A percentile compares a stretch with the other conserved stretches of the same genome.
These are phyloP conservation scores for Anodontia alba DNA, from an alignment of 2,888 invertebrate species.

Conservation along the genomic window DNA sequence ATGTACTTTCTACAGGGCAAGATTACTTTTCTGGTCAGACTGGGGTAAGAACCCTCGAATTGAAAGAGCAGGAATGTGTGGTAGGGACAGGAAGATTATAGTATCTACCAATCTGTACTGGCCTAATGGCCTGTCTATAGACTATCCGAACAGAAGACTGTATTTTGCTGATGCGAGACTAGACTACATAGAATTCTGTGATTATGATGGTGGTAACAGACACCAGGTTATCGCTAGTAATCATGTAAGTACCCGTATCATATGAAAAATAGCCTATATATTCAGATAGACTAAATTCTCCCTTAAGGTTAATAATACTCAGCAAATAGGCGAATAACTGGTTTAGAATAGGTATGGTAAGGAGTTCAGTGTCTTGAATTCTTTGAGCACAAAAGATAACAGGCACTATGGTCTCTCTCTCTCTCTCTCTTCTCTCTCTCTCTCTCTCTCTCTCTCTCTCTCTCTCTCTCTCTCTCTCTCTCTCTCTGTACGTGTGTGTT, in stretches of 20 bases:
- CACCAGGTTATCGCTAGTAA: conserved; percentile 89
- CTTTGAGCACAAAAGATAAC: too few species aligned
- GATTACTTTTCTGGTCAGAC: conserved; percentile 97
- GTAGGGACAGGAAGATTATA: conserved; percentile 92
- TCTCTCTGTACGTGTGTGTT: too few species aligned
- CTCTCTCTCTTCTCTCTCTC: too few species aligned
- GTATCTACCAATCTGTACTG: conserved; percentile 98
- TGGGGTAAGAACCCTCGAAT: conserved; percentile 99
- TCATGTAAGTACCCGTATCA: conserved; percentile 80
- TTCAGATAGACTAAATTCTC: too few species aligned
- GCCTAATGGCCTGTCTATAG: conserved; percentile 99
- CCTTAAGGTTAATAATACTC: too few species aligned
- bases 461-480: too few species aligned
- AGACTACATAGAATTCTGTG: conserved; percentile 98
- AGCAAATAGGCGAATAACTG: too few species aligned
- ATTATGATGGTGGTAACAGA: conserved; percentile 96
- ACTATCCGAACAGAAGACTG: conserved; percentile 95
- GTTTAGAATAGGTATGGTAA: too few species aligned
- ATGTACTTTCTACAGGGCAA: too few species aligned
- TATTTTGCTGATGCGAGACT: conserved; percentile 99
- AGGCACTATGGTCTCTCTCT: too few species aligned
- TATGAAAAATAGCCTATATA: neutral
- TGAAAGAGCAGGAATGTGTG: conserved; percentile 98
- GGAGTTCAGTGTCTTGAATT: too few species aligned
- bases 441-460: too few species aligned